Evolutionary conservation across 1,140 invertebrate species (phyloP).

Genomic region (Steinernema khuongi): DNA sequence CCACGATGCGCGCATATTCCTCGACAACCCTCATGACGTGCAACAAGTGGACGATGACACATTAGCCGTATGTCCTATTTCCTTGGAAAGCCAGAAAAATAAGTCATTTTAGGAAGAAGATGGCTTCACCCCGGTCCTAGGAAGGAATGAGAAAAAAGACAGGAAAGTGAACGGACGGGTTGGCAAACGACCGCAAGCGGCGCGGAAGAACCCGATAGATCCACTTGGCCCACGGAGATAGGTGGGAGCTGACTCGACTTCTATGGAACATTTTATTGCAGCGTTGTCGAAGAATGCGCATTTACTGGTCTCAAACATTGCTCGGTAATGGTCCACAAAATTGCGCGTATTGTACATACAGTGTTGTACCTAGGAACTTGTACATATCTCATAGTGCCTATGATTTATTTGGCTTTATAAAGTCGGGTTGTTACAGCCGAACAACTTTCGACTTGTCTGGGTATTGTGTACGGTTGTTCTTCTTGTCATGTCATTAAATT

Average conservation of each 20-base stretch:
- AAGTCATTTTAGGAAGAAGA: not conserved
- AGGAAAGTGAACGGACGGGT: not conserved
- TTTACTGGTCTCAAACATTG: no score
- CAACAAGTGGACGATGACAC: not conserved
- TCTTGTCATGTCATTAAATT: no score
- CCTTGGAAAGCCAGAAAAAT: not conserved
- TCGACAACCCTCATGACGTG: not conserved
- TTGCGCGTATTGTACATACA: not conserved
- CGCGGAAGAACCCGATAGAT: not conserved
- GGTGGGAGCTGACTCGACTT: no score
- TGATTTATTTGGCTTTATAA: not conserved
- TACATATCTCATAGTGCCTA: not conserved
- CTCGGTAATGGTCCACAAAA: no score
- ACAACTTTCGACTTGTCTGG: not conserved
- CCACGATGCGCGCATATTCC: not conserved
- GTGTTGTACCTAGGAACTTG: not conserved
- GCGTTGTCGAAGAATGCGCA: no score
- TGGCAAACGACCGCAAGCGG: not conserved
- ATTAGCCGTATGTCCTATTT: not conserved
- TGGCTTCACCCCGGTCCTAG: not conserved
- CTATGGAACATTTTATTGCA: no score
- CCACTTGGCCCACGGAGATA: not conserved
- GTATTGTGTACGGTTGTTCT: not conserved
- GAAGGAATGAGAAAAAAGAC: not conserved
- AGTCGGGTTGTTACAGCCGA: not conserved